Percentiles rank a stretch among this genome's conserved stretches.
These are phyloP conservation scores for Drosophila emarginata DNA, from an alignment of 2,888 invertebrate genomes.

Conservation along the genomic window DNA sequence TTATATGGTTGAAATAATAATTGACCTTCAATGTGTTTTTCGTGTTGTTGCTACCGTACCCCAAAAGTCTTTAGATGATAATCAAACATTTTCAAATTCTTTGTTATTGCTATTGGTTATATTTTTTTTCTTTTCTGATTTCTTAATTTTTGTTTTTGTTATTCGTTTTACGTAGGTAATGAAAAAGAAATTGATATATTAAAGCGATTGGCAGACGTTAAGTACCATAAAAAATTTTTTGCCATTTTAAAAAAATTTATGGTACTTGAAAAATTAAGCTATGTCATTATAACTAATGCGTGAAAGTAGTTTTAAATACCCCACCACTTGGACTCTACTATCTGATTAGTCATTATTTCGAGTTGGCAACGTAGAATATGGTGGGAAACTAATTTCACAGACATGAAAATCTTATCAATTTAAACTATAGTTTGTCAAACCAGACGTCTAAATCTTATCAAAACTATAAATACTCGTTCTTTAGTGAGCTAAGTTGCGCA, in stretches of 20 bases:
- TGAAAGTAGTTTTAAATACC: not conserved
- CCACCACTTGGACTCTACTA: not conserved
- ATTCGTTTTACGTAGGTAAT: not conserved
- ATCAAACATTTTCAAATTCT: slow-evolving; percentile 3
- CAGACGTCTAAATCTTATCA: not conserved
- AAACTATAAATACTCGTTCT: not conserved
- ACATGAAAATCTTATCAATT: not conserved
- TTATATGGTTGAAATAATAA: slow-evolving; percentile 2
- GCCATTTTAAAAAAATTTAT: not conserved
- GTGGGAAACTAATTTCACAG: not conserved
- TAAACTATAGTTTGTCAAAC: not conserved
- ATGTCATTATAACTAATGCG: not conserved
- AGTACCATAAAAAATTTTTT: not conserved
- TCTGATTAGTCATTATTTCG: not conserved
- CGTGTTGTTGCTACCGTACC: slow-evolving; percentile 4
- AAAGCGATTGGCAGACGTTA: not conserved
- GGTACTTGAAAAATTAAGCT: not conserved
- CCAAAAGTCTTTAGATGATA: not conserved
- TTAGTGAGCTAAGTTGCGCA: not conserved
- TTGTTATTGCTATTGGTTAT: not conserved
- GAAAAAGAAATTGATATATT: not conserved
- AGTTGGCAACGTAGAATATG: not conserved
- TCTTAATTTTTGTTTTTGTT: not conserved
- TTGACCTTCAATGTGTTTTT: not conserved
- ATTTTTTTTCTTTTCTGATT: not conserved